Conservation (phyloP, 2,888 invertebrate genomes). For the Baccha elongata region DNA sequence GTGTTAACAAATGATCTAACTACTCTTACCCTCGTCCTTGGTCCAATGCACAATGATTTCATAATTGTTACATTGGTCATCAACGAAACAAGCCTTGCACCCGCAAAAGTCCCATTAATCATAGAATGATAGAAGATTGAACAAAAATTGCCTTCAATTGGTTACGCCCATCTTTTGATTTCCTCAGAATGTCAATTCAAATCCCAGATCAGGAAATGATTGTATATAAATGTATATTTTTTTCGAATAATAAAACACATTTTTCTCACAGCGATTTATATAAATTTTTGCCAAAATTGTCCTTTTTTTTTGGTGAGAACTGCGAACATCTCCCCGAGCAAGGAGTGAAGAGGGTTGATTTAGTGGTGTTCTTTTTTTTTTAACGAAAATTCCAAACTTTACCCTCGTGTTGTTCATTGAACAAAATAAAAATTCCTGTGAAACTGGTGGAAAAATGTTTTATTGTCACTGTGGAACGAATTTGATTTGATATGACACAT, state of each 20-base stretch:
- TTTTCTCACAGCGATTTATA: constrained; percentile 55
- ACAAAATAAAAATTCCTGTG: constrained; percentile 44
- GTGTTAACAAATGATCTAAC: constrained; percentile 28
- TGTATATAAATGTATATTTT: constrained; percentile 24
- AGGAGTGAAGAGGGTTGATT: neutral
- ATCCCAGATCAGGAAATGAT: constrained; percentile 41
- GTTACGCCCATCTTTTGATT: constrained; percentile 60
- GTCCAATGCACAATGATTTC: constrained; percentile 46
- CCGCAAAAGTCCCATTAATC: constrained; percentile 55
- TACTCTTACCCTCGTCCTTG: neutral
- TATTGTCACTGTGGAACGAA: constrained; percentile 70
- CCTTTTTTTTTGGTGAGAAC: constrained; percentile 44
- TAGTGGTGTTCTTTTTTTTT: constrained; percentile 26
- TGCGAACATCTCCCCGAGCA: neutral
- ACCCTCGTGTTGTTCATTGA: constrained; percentile 15
- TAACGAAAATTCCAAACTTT: constrained; percentile 24
- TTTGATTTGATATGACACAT: constrained; percentile 72
- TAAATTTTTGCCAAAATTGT: constrained; percentile 23
- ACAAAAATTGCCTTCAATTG: constrained; percentile 65
- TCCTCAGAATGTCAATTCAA: constrained; percentile 14
- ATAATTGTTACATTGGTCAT: constrained; percentile 65
- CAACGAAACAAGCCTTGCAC: constrained; percentile 20
- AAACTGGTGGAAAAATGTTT: constrained; percentile 72
- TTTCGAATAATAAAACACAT: neutral
- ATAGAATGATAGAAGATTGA: constrained; percentile 55